phyloP scores from a whole-genome alignment of 2,797 vertebrate species.

The Crocodylus rhombifer region DNA sequence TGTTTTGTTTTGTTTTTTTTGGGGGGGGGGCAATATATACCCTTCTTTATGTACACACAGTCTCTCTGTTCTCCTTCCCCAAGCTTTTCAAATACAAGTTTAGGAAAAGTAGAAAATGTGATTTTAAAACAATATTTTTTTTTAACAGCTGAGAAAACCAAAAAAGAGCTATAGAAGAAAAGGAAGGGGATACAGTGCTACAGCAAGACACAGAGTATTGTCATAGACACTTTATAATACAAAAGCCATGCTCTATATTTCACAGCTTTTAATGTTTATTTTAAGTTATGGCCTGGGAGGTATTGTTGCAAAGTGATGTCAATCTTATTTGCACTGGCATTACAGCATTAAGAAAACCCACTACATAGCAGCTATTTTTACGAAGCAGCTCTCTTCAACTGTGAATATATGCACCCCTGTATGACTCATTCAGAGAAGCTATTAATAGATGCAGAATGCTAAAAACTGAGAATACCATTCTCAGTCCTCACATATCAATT shows the following conservation, averaged over 20 bases:
- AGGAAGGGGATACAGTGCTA: neutral
- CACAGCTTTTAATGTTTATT: neutral
- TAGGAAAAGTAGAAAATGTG: neutral
- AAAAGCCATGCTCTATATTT: neutral
- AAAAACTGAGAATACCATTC: slow-evolving; percentile 29
- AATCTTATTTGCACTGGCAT: neutral
- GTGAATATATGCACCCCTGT: slow-evolving; percentile 59
- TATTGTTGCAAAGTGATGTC: slow-evolving; percentile 29
- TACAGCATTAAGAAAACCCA: slow-evolving; percentile 63
- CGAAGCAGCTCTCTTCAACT: slow-evolving; percentile 39
- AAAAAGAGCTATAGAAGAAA: neutral
- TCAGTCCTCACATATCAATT: slow-evolving; percentile 26
- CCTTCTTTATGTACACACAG: no score
- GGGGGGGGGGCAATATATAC: no score
- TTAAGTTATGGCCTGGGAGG: neutral
- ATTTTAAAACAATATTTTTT: neutral
- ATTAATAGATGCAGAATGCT: slow-evolving; percentile 74
- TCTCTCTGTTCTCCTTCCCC: neutral
- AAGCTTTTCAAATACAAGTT: fast-evolving
- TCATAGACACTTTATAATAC: neutral
- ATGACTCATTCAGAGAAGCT: slow-evolving; percentile 67
- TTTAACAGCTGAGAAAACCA: neutral
- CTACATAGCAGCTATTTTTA: slow-evolving; percentile 67
- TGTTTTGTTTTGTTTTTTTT: no score
- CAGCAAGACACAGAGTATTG: neutral